phyloP scores from a whole-genome alignment of 2,888 invertebrate species.

The Rambutsinella grinnellia region DNA sequence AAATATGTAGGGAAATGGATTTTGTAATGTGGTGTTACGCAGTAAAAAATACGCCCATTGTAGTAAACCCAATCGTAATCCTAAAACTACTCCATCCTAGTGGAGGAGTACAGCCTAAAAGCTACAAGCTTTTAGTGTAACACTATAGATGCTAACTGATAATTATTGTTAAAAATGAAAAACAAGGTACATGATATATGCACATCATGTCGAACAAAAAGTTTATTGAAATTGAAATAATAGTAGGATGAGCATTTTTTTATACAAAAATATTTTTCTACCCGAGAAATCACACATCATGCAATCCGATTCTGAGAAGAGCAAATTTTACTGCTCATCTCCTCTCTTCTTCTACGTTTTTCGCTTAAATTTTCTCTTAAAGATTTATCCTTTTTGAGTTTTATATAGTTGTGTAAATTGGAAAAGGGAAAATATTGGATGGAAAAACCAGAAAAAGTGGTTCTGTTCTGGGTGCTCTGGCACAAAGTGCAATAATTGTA shows the following conservation, averaged over 20 bases:
- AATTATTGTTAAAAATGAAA: neutral
- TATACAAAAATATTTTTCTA: neutral
- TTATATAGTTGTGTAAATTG: neutral
- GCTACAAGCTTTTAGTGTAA: neutral
- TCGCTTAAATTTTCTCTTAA: conserved; percentile 13
- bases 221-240: neutral
- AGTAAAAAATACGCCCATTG: neutral
- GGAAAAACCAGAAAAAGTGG: conserved; percentile 45
- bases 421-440: conserved; percentile 15
- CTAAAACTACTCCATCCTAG: neutral
- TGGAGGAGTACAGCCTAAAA: neutral
- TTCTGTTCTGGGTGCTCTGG: conserved; percentile 29
- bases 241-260: neutral
- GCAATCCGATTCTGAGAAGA: conserved; percentile 22
- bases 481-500: conserved; percentile 36
- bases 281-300: conserved; percentile 43
- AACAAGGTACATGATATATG: neutral
- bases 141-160: neutral
- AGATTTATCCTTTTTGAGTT: neutral
- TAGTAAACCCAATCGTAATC: neutral
- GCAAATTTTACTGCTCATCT: conserved; percentile 2
- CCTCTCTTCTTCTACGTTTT: conserved; percentile 8
- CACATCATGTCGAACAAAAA: neutral
- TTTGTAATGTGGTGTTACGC: neutral
- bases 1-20: conserved; percentile 10